Conservation (phyloP, 2,797 vertebrate genomes). For the Chelidonichthys spinosus region DNA sequence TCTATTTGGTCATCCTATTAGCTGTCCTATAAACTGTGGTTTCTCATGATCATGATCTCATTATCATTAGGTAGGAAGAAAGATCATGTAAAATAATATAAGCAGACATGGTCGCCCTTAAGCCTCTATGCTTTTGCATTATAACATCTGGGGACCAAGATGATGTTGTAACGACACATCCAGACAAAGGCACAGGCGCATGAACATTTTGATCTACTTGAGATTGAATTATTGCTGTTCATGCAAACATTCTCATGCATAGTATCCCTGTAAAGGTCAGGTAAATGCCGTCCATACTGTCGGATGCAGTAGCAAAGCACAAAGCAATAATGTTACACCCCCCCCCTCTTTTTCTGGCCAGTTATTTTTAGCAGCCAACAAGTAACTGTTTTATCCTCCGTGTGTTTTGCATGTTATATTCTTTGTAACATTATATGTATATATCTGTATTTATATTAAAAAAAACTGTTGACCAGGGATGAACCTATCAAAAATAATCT, state of each 20-base stretch:
- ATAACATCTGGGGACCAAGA: background rate
- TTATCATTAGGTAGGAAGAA: constrained; percentile 27
- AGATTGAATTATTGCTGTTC: background rate
- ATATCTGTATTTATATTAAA: no score
- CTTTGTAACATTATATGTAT: no score
- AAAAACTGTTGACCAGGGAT: background rate
- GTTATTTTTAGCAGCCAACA: background rate
- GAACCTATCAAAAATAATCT: background rate
- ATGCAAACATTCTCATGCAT: background rate
- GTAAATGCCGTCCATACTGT: background rate
- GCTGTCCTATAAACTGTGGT: constrained; percentile 27
- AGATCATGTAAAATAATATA: background rate
- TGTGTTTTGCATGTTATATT: background rate
- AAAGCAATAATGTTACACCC: background rate
- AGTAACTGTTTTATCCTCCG: background rate
- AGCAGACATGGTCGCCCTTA: background rate
- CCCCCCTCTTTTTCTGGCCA: no score
- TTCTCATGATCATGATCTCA: constrained; percentile 30
- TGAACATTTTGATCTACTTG: background rate
- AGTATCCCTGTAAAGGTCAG: background rate
- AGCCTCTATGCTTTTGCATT: background rate
- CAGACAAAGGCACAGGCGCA: background rate
- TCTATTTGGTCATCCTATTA: constrained; percentile 46
- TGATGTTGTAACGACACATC: background rate
- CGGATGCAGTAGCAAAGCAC: background rate